Conservation (phyloP, 2,888 invertebrate genomes). For the Acleris cristana region DNA sequence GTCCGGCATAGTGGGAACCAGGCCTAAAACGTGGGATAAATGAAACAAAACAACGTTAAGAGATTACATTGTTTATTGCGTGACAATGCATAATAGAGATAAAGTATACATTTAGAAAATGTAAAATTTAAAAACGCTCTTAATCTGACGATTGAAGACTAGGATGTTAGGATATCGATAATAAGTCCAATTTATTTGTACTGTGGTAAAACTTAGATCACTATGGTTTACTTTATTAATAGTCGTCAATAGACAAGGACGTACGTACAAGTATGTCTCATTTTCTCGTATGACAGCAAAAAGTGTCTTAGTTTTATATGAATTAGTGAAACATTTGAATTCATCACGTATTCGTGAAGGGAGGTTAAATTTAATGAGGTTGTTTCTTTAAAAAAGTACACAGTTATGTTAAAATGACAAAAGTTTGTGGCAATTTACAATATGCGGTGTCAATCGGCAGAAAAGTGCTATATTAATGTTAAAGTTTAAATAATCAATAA, state of each 20-base stretch:
- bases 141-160: conserved; percentile 57
- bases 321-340: too few relatives aligned
- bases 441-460: neutral
- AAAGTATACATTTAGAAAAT: conserved; percentile 59
- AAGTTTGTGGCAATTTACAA: conserved; percentile 5
- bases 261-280: too few relatives aligned
- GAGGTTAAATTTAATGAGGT: too few relatives aligned
- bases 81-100: conserved; percentile 79
- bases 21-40: neutral
- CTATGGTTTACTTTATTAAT: conserved; percentile 19
- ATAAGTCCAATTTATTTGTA: conserved; percentile 31
- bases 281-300: too few relatives aligned
- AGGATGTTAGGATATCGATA: conserved; percentile 21
- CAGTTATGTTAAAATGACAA: too few relatives aligned
- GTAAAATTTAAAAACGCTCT: conserved; percentile 55
- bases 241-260: neutral
- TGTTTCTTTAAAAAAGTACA: too few relatives aligned
- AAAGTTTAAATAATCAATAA: neutral
- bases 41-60: conserved; percentile 52
- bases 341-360: too few relatives aligned
- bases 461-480: neutral
- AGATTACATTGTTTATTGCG: conserved; percentile 80
- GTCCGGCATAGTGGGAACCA: too few relatives aligned
- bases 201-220: conserved; percentile 29
- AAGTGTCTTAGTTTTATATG: too few relatives aligned